Conservation (phyloP, 2,888 invertebrate species). For the Byasa hedistus region DNA sequence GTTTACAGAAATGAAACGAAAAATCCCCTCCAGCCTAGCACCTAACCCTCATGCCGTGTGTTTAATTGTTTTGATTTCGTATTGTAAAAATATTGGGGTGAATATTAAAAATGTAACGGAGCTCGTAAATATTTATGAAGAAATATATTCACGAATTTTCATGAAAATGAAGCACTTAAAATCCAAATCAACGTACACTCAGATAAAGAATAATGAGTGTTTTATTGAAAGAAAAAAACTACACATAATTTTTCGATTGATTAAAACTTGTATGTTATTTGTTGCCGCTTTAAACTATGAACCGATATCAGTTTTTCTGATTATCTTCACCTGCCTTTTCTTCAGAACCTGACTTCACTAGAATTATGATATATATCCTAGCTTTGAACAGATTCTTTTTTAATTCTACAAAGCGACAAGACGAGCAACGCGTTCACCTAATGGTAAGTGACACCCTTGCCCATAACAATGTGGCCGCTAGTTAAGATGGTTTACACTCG, state of each 20-base stretch:
- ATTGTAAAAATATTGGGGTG: conserved; percentile 62
- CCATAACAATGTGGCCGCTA: too few relatives aligned
- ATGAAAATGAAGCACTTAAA: conserved; percentile 13
- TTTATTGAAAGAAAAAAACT: background rate
- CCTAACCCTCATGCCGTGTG: conserved; percentile 59
- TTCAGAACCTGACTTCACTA: too few relatives aligned
- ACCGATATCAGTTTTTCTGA: too few relatives aligned
- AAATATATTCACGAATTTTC: conserved; percentile 17
- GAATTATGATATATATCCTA: too few relatives aligned
- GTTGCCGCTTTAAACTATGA: too few relatives aligned
- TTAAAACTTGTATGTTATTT: background rate
- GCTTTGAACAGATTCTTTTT: too few relatives aligned
- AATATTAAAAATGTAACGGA: conserved; percentile 50
- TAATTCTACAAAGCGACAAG: too few relatives aligned
- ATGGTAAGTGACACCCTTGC: too few relatives aligned
- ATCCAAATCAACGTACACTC: background rate
- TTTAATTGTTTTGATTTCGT: conserved; percentile 76
- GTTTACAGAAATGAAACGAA: conserved; percentile 49
- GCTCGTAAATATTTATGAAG: conserved; percentile 25
- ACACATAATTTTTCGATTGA: background rate
- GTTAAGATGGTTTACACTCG: too few relatives aligned
- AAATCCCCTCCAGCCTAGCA: conserved; percentile 59
- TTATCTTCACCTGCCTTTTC: too few relatives aligned
- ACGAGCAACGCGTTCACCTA: too few relatives aligned
- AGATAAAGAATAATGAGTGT: background rate